Percentiles rank a stretch among this genome's conserved stretches.
Evolutionary conservation across 2,113 vertebrate species (phyloP).

Genomic region (Glaucidium brasilianum): DNA sequence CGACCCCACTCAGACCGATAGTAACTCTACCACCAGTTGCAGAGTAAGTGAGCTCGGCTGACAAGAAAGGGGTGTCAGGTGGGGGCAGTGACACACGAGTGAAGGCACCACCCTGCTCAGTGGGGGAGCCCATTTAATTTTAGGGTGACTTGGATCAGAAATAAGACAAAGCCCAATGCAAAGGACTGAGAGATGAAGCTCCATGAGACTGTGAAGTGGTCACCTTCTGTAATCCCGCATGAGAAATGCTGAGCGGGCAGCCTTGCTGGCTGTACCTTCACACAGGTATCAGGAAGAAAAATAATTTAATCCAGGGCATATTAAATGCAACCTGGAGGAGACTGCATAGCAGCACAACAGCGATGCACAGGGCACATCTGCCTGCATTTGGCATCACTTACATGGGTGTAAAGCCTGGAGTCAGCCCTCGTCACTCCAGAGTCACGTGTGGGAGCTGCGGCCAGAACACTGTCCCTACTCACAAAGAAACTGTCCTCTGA

Average conservation of each 20-base stretch:
- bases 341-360: not conserved
- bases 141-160: not conserved
- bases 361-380: fast-evolving
- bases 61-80: not conserved
- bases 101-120: not conserved
- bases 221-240: not conserved
- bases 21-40: not conserved
- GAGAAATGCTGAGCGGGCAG: fast-evolving
- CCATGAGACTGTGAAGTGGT: fast-evolving
- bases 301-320: not conserved
- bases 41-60: not conserved
- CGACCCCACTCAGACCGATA: not conserved
- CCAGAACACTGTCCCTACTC: fast-evolving
- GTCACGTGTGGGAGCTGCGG: fast-evolving
- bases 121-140: not conserved
- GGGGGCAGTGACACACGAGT: not conserved
- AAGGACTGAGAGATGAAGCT: not conserved
- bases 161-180: not conserved
- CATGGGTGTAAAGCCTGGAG: not conserved
- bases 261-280: fast-evolving
- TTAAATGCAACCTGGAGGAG: not conserved
- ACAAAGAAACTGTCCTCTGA: not conserved
- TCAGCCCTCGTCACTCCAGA: not conserved
- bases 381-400: not conserved
- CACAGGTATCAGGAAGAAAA: not conserved